A percentile compares a stretch with the other conserved stretches of the same genome.
These are phyloP conservation scores for Epinotia nisella DNA, from an alignment of 2,888 invertebrate genomes.

Conservation along the genomic window DNA sequence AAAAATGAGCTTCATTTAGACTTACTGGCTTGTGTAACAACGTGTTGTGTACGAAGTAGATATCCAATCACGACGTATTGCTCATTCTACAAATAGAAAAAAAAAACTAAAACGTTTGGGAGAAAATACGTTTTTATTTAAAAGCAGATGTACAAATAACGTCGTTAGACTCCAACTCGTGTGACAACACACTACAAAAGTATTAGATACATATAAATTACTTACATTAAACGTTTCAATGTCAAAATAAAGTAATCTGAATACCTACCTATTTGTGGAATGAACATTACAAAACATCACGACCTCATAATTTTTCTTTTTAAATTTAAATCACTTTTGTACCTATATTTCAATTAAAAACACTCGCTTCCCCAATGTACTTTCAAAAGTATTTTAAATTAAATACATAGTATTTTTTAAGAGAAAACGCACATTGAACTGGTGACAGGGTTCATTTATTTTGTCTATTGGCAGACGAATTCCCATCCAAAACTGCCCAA, in stretches of 20 bases:
- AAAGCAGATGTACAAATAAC: too few relatives aligned
- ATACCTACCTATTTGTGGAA: not conserved
- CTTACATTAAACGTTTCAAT: too few relatives aligned
- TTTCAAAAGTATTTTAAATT: not conserved
- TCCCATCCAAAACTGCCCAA: slow-evolving; percentile 49
- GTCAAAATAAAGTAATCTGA: not conserved
- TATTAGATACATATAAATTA: too few relatives aligned
- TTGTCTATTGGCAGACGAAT: slow-evolving; percentile 72
- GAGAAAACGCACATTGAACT: slow-evolving; percentile 75
- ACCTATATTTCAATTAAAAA: not conserved
- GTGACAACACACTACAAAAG: too few relatives aligned
- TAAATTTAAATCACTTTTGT: not conserved
- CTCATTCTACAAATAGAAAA: slow-evolving; percentile 15
- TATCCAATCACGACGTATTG: slow-evolving; percentile 49
- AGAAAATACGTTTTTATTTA: too few relatives aligned
- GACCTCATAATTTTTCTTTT: not conserved
- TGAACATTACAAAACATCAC: not conserved
- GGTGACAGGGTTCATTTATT: slow-evolving; percentile 83
- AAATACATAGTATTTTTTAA: slow-evolving; percentile 9
- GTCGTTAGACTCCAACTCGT: too few relatives aligned
- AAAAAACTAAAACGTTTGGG: too few relatives aligned
- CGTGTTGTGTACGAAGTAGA: slow-evolving; percentile 74
- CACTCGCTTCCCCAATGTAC: not conserved
- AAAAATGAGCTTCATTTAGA: slow-evolving; percentile 84
- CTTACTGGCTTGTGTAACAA: slow-evolving; percentile 80